Evolutionary conservation across 2,888 invertebrate species (phyloP), one percentile per base, ranked within the genome.

Genomic region (Drosophila rellima): DNA sequence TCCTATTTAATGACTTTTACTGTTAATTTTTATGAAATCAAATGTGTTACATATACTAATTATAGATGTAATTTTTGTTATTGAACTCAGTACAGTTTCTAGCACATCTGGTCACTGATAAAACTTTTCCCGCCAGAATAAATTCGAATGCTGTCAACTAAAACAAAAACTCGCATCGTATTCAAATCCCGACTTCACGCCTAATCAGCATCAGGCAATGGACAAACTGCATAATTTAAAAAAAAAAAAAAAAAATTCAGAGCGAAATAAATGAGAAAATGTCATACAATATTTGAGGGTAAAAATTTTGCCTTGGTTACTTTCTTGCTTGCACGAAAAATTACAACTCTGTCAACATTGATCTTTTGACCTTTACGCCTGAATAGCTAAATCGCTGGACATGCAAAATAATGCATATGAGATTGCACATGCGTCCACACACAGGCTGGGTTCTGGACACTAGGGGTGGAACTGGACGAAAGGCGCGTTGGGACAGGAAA

Each of bases 351-450:
- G 89, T 78, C 82, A 86, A 84, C 87, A 80, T 67, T 90, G 89
- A 85, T 89, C 90, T 88, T 83, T 89, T 90, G 90, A 90, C 90
- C 89, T 90, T 90, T 86, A 80, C 82, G 89, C 88, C 71, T 90
- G 90, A 90, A 82, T 80, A 68, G 76, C 79, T 75, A 81, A 86
- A 82, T 85, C 81, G 85, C 69, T 72, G 75, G 82, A 87, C 89
- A 89, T 89, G 87, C 87, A 88, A 88, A 88, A 83, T 88, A 88
- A 88, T 86, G 87, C 87, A 88, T 78, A 78, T 78, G 82, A 79
- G 86, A 63, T 63, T 79, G 81, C 79, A 79, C 57, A 56, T 50
- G 39, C 31, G 48, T n/a, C 33, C 54, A 11, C n/a, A 40, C 18
- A 18, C 45, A 62, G 23, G 50, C 42, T 61, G 65, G 60, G 26